Evolutionary conservation across 2,113 vertebrate species (phyloP).

Genomic region (Tenebrosternarchus preto): DNA sequence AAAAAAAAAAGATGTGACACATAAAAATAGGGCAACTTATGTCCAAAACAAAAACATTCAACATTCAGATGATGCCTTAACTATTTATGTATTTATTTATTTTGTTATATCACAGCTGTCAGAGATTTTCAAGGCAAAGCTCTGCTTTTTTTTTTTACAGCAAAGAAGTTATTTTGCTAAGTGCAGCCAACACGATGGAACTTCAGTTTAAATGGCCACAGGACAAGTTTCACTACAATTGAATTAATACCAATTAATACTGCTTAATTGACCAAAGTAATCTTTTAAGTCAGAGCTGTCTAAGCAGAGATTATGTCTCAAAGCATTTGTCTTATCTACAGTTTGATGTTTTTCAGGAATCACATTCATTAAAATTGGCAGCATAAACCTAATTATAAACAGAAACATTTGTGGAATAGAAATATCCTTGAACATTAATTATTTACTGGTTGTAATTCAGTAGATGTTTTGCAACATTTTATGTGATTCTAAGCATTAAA

Average conservation of each 20-base stretch:
- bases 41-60: slow-evolving; percentile 14
- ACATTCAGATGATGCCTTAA: not conserved
- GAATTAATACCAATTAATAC: not conserved
- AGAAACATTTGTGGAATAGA: not conserved
- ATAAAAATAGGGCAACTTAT: slow-evolving; percentile 40
- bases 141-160: slow-evolving; percentile 11
- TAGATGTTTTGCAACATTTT: not conserved
- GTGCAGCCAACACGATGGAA: not conserved
- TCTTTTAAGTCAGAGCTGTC: not conserved
- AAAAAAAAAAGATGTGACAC: slow-evolving; percentile 20
- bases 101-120: slow-evolving; percentile 24
- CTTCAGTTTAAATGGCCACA: not conserved
- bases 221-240: not conserved
- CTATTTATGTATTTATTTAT: not conserved
- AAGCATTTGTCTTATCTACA: not conserved
- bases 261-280: not conserved
- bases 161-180: not conserved
- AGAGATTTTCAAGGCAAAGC: slow-evolving; percentile 22
- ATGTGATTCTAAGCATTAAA: too few relatives aligned
- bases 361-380: not conserved
- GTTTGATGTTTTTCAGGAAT: not conserved
- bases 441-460: slow-evolving; percentile 30
- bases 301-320: not conserved
- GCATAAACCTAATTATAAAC: not conserved
- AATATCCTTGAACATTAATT: slow-evolving; percentile 7